Evolutionary conservation across 2,113 vertebrate genomes (phyloP).

Genomic region (Felis chaus): DNA sequence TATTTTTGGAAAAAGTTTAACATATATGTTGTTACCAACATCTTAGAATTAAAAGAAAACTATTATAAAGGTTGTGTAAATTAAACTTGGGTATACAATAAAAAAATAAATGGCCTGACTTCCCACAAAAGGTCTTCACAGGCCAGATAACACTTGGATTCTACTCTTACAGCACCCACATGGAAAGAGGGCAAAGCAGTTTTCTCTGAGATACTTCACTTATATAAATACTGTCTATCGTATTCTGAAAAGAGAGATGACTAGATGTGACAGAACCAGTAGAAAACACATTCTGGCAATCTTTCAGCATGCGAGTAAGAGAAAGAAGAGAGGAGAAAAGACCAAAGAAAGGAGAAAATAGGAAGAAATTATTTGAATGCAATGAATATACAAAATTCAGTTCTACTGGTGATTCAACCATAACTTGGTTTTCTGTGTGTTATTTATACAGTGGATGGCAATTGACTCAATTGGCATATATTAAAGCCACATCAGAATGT

Average conservation of each 20-base stretch:
- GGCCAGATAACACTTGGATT: background rate
- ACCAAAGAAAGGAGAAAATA: background rate
- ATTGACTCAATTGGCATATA: background rate
- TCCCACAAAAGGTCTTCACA: background rate
- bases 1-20: background rate
- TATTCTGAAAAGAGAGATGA: background rate
- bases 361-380: slow-evolving; percentile 14
- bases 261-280: background rate
- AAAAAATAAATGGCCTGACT: background rate
- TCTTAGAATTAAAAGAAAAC: slow-evolving; percentile 20
- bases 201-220: background rate
- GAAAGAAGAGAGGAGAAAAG: background rate
- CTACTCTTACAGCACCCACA: background rate
- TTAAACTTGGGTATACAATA: background rate
- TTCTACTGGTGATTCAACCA: background rate
- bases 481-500: background rate
- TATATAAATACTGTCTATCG: background rate
- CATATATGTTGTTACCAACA: background rate
- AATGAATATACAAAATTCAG: slow-evolving; percentile 9
- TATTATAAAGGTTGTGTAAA: background rate
- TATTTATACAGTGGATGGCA: background rate
- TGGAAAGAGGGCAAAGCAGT: background rate
- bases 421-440: background rate
- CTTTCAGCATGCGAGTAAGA: slow-evolving; percentile 21
- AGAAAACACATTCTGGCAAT: background rate